Evolutionary conservation across 2,113 vertebrate species (phyloP).

Genomic region (Thalassoma bifasciatum): DNA sequence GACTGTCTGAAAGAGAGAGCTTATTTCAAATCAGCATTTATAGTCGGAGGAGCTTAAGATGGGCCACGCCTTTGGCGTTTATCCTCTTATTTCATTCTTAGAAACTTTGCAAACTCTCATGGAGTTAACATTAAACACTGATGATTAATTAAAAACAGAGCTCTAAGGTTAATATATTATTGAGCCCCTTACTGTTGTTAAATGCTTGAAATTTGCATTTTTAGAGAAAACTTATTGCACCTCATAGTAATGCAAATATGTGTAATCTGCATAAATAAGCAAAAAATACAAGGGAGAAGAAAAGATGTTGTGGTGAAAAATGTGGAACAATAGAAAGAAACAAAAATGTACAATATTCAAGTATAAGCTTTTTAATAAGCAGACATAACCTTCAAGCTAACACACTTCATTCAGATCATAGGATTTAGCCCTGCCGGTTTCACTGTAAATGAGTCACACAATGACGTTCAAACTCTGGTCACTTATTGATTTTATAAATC

Average conservation of each 20-base stretch:
- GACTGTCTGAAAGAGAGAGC: slow-evolving; percentile 34
- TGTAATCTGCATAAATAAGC: slow-evolving; percentile 14
- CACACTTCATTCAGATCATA: too few relatives aligned
- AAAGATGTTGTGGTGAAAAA: background rate
- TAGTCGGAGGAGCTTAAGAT: slow-evolving; percentile 35
- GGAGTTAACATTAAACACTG: slow-evolving; percentile 28
- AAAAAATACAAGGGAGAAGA: background rate
- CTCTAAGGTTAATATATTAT: slow-evolving; percentile 51
- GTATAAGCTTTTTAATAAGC: too few relatives aligned
- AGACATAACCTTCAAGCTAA: too few relatives aligned
- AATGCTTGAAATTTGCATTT: slow-evolving; percentile 44
- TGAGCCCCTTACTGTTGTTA: slow-evolving; percentile 1
- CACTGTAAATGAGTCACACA: too few relatives aligned
- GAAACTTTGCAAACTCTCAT: slow-evolving; percentile 23
- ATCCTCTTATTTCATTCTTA: slow-evolving; percentile 23
- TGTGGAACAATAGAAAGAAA: background rate
- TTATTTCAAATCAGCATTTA: slow-evolving; percentile 52
- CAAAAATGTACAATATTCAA: background rate
- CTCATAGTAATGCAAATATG: background rate
- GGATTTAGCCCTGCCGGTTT: too few relatives aligned
- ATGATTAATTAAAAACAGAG: slow-evolving; percentile 52
- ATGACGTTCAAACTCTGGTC: too few relatives aligned
- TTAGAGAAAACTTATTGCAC: slow-evolving; percentile 10
- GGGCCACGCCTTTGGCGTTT: slow-evolving; percentile 45
- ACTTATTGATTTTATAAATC: too few relatives aligned